These are phyloP conservation scores for Gryon sp. DNA, from an alignment of 1,140 invertebrate genomes.

Conservation along the genomic window DNA sequence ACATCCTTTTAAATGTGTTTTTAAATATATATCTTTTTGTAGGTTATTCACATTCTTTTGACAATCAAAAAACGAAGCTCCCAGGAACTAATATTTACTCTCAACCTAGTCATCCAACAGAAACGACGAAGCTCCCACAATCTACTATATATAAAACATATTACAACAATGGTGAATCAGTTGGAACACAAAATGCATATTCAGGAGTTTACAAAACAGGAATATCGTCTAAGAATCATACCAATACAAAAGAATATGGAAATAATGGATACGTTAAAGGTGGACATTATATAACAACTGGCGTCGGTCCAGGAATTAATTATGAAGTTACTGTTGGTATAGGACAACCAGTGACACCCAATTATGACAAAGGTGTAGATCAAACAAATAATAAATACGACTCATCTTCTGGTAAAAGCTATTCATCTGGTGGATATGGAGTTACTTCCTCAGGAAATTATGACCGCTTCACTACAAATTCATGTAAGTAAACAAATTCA, in stretches of 20 bases:
- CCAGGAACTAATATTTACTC: neutral
- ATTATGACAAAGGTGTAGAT: neutral
- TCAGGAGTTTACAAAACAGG: slow-evolving; percentile 5
- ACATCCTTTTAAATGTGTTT: neutral
- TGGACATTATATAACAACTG: slow-evolving; percentile 42
- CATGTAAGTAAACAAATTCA: slow-evolving; percentile 8
- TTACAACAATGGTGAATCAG: slow-evolving; percentile 4
- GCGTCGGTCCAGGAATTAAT: slow-evolving; percentile 50
- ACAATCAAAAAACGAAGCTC: neutral
- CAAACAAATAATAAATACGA: slow-evolving; percentile 13
- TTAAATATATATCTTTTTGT: neutral
- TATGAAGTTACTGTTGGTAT: slow-evolving; percentile 61
- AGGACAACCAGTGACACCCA: slow-evolving; percentile 11
- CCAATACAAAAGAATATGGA: slow-evolving; percentile 5
- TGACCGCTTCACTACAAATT: slow-evolving; percentile 14
- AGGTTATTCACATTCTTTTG: neutral
- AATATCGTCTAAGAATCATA: slow-evolving; percentile 12
- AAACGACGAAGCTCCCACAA: slow-evolving; percentile 38
- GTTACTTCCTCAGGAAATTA: slow-evolving; percentile 10
- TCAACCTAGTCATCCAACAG: slow-evolving; percentile 14
- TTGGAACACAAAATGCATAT: neutral
- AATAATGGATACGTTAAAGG: slow-evolving; percentile 31
- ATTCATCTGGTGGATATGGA: slow-evolving; percentile 2
- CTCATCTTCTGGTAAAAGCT: neutral
- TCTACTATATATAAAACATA: slow-evolving; percentile 23